Evolutionary conservation across 2,888 invertebrate species (phyloP).

Genomic region (Caradrina kadenii): DNA sequence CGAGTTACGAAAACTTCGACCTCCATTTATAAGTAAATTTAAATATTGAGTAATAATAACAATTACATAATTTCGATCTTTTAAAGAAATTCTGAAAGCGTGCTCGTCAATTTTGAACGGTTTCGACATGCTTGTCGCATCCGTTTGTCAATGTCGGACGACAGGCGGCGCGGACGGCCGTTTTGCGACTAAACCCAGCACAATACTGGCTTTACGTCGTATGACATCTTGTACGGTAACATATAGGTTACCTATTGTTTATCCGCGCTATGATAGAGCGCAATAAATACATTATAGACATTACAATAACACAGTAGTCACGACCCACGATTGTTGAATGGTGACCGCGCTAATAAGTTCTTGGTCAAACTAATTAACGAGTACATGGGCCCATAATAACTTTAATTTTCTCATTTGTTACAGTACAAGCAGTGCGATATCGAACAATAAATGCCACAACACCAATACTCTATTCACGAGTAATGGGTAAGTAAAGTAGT

Average conservation of each 20-base stretch:
- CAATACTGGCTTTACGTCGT: slow-evolving; percentile 30
- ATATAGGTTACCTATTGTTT: slow-evolving; percentile 9
- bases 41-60: slow-evolving; percentile 50
- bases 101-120: slow-evolving; percentile 66
- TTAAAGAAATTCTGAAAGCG: slow-evolving; percentile 64
- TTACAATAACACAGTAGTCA: slow-evolving; percentile 46
- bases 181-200: slow-evolving; percentile 44
- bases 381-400: slow-evolving; percentile 45
- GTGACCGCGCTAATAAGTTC: slow-evolving; percentile 42
- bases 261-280: slow-evolving; percentile 11
- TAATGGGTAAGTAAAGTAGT: slow-evolving; percentile 67
- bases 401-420: slow-evolving; percentile 63
- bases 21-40: slow-evolving; percentile 46
- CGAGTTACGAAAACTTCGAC: slow-evolving; percentile 39
- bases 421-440: slow-evolving; percentile 59
- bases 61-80: slow-evolving; percentile 62
- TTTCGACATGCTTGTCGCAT: slow-evolving; percentile 65
- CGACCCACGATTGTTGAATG: slow-evolving; percentile 49
- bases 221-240: slow-evolving; percentile 33
- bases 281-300: slow-evolving; percentile 31
- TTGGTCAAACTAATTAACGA: slow-evolving; percentile 57
- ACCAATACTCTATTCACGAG: slow-evolving; percentile 37
- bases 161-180: slow-evolving; percentile 50
- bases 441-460: slow-evolving; percentile 49
- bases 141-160: slow-evolving; percentile 63